Percentiles rank a stretch among this genome's conserved stretches.
phyloP scores from a whole-genome alignment of 1,140 invertebrate genomes.

The Penaeus indicus region DNA sequence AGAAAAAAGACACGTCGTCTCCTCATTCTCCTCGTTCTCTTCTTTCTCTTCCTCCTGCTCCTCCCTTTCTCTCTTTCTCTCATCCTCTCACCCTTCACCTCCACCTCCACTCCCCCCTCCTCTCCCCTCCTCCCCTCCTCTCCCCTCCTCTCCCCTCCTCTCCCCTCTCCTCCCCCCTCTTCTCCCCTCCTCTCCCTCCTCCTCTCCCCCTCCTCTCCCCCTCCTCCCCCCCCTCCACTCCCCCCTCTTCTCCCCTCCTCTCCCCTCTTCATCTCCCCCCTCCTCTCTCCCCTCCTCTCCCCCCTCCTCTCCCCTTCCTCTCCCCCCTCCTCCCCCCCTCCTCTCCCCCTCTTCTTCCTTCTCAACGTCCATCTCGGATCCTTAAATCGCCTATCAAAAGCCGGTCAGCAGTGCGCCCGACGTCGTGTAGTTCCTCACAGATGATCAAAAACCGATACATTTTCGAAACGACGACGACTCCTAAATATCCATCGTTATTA shows the following conservation, averaged over 20 bases:
- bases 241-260: background rate
- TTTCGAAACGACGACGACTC: no score
- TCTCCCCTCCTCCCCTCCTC: background rate
- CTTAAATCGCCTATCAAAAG: background rate
- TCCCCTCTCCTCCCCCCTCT: background rate
- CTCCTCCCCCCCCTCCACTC: background rate
- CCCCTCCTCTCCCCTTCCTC: background rate
- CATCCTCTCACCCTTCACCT: background rate
- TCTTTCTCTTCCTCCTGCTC: background rate
- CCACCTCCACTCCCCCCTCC: background rate
- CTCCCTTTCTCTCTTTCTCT: slow-evolving; percentile 3
- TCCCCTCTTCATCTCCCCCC: background rate
- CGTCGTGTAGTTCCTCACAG: no score
- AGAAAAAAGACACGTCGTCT: no score
- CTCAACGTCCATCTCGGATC: no score
- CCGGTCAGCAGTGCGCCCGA: background rate
- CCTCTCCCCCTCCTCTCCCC: background rate
- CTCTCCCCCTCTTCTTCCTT: background rate
- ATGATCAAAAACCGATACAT: no score
- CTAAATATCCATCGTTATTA: no score
- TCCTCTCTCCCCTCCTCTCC: background rate
- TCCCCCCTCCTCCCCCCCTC: background rate
- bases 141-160: background rate
- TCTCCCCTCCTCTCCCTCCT: background rate
- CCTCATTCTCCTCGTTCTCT: background rate